Evolutionary conservation across 2,113 vertebrate species (phyloP).

Genomic region (Laterallus jamaicensis): DNA sequence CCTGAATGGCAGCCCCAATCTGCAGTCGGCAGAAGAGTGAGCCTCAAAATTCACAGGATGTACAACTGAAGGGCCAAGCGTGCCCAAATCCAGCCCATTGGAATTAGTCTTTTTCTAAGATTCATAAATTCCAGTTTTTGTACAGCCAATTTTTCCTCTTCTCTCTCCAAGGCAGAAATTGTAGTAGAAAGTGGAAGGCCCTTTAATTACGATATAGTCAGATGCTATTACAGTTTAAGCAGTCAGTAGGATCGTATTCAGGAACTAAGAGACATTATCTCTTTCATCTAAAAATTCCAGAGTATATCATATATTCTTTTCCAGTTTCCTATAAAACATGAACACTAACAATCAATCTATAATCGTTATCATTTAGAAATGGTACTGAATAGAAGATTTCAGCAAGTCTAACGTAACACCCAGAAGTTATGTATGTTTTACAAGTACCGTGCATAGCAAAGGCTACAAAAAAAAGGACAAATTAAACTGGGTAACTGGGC

Average conservation of each 20-base stretch:
- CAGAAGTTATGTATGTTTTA: constrained; percentile 60
- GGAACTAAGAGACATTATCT: constrained; percentile 19
- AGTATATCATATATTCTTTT: constrained; percentile 48
- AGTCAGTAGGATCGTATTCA: constrained; percentile 31
- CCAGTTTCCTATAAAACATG: constrained; percentile 68
- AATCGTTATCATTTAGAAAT: constrained; percentile 55
- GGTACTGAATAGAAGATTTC: constrained; percentile 61
- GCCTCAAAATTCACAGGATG: constrained; percentile 13
- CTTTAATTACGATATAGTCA: constrained; percentile 27
- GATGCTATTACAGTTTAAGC: constrained; percentile 35
- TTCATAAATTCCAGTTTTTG: background rate
- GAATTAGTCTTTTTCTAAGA: background rate
- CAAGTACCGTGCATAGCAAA: constrained; percentile 74
- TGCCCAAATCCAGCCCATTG: background rate
- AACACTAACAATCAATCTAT: constrained; percentile 55
- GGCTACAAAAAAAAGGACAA: constrained; percentile 65
- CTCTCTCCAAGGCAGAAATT: constrained; percentile 24
- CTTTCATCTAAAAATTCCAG: constrained; percentile 40
- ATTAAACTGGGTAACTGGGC: constrained; percentile 64
- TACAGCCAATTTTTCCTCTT: constrained; percentile 11
- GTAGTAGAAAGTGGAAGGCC: constrained; percentile 31
- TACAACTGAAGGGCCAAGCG: background rate
- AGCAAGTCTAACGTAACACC: constrained; percentile 58
- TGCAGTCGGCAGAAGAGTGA: background rate
- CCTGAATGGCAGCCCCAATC: background rate